Conservation (phyloP, 2,797 vertebrate genomes). For the Rhinatrema bivittatum region DNA sequence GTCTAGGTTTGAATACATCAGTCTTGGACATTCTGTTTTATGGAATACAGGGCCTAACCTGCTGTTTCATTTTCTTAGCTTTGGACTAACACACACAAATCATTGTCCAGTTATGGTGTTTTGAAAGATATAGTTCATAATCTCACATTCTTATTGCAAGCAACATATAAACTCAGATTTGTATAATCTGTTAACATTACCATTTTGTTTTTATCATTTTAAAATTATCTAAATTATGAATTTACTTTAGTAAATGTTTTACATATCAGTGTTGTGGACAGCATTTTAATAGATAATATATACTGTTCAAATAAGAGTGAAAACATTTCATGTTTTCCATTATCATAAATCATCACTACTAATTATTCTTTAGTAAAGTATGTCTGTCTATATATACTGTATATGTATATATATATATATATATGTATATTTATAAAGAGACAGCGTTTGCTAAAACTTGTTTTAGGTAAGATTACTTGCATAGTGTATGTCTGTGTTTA, state of each 20-base stretch:
- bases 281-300: too few relatives aligned
- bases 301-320: too few relatives aligned
- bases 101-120: not conserved
- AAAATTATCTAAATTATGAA: not conserved
- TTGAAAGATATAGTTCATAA: not conserved
- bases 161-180: too few relatives aligned
- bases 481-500: too few relatives aligned
- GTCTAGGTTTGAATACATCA: conserved; percentile 23
- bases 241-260: not conserved
- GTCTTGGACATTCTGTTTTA: conserved; percentile 18
- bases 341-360: too few relatives aligned
- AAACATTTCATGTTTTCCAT: too few relatives aligned
- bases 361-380: too few relatives aligned
- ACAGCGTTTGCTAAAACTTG: too few relatives aligned
- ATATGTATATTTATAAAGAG: too few relatives aligned
- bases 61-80: conserved; percentile 17
- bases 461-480: too few relatives aligned
- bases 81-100: conserved; percentile 11
- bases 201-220: not conserved
- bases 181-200: not conserved
- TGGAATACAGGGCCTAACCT: conserved; percentile 18
- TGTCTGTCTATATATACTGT: too few relatives aligned
- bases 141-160: not conserved
- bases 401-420: too few relatives aligned
- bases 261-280: conserved; percentile 1